Conservation (phyloP, 2,797 vertebrate genomes). For the Eulemur albifrons region DNA sequence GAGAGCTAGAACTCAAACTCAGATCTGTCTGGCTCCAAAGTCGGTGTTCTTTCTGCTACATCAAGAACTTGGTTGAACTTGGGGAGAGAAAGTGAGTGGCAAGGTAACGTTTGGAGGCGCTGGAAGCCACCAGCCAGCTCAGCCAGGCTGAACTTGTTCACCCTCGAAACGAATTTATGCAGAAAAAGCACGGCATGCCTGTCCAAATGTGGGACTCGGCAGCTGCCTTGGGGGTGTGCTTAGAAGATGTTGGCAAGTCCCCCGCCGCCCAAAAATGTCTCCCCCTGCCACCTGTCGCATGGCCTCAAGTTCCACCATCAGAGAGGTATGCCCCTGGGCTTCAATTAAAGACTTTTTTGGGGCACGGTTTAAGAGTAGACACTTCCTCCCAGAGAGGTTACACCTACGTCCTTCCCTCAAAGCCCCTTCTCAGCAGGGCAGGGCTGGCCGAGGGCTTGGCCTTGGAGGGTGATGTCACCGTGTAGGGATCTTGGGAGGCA, state of each 20-base stretch:
- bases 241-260: constrained; percentile 50
- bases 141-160: not conserved
- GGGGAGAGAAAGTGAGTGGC: not conserved
- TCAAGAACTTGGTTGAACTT: not conserved
- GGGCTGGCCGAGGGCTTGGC: not conserved
- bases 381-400: not conserved
- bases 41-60: not conserved
- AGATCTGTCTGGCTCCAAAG: not conserved
- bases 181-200: not conserved
- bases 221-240: constrained; percentile 65
- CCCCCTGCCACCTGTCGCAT: constrained; percentile 61
- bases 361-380: not conserved
- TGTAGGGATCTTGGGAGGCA: not conserved
- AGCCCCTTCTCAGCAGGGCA: not conserved
- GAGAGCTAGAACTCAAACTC: fast-evolving
- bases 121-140: not conserved
- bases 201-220: constrained; percentile 44
- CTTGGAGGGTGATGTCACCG: not conserved
- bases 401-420: not conserved
- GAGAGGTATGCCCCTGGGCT: constrained; percentile 5
- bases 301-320: constrained; percentile 57
- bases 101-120: not conserved
- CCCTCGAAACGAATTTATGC: not conserved
- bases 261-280: constrained; percentile 6
- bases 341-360: not conserved